These are phyloP conservation scores for Lucilia sericata DNA, from an alignment of 1,140 invertebrate genomes.

Conservation along the genomic window DNA sequence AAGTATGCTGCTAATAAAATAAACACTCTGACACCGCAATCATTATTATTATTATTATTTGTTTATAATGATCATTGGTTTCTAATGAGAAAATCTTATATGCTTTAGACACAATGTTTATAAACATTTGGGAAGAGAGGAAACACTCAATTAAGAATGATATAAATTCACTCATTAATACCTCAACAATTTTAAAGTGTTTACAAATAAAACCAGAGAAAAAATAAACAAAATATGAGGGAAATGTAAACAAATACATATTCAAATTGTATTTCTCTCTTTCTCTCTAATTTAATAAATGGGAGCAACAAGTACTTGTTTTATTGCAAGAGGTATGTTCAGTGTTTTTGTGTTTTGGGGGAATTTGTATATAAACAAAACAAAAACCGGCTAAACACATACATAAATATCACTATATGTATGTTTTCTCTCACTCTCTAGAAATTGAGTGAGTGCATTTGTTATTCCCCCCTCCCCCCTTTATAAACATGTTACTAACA, in stretches of 20 bases:
- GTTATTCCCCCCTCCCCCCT: no score
- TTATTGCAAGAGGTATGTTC: neutral
- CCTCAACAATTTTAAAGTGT: no score
- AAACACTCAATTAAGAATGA: neutral
- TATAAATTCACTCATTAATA: neutral
- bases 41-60: neutral
- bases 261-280: neutral
- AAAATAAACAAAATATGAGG: neutral
- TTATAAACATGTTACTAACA: no score
- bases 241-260: conserved; percentile 7
- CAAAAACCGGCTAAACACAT: conserved; percentile 13
- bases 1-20: neutral
- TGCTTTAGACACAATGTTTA: neutral
- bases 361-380: neutral
- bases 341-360: neutral
- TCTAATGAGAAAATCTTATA: neutral
- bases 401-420: neutral
- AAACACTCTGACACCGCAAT: neutral
- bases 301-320: neutral
- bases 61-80: neutral
- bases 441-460: no score
- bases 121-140: neutral
- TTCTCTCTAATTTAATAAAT: neutral
- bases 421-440: no score
- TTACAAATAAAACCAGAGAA: neutral